phyloP scores from a whole-genome alignment of 2,797 vertebrate genomes.

The Eulemur coronatus region DNA sequence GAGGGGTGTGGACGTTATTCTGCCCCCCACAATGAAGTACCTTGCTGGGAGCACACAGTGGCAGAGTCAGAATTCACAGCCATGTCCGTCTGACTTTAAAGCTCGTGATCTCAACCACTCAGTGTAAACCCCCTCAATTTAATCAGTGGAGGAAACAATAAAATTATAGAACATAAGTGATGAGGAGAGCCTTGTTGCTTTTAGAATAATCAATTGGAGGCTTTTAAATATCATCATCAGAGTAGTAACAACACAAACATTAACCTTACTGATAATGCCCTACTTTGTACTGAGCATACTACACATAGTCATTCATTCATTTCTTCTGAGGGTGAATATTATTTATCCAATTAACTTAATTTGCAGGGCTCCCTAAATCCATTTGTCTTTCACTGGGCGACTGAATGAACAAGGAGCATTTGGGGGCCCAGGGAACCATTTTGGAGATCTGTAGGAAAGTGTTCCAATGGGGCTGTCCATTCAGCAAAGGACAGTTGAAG shows the following conservation, averaged over 20 bases:
- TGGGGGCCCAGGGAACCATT: background rate
- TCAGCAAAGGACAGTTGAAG: background rate
- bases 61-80: background rate
- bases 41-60: background rate
- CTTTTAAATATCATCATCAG: background rate
- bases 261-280: background rate
- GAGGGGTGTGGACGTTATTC: background rate
- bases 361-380: background rate
- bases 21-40: background rate
- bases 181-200: background rate
- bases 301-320: background rate
- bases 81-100: background rate
- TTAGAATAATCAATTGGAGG: background rate
- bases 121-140: background rate
- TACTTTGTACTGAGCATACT: background rate
- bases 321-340: background rate
- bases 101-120: background rate
- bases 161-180: background rate
- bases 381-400: background rate
- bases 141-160: conserved; percentile 30
- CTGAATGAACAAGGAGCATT: background rate
- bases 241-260: background rate
- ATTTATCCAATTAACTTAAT: background rate
- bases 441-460: background rate
- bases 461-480: background rate